Evolutionary conservation across 1,140 invertebrate genomes (phyloP).

Genomic region (Eubasilissa regina): DNA sequence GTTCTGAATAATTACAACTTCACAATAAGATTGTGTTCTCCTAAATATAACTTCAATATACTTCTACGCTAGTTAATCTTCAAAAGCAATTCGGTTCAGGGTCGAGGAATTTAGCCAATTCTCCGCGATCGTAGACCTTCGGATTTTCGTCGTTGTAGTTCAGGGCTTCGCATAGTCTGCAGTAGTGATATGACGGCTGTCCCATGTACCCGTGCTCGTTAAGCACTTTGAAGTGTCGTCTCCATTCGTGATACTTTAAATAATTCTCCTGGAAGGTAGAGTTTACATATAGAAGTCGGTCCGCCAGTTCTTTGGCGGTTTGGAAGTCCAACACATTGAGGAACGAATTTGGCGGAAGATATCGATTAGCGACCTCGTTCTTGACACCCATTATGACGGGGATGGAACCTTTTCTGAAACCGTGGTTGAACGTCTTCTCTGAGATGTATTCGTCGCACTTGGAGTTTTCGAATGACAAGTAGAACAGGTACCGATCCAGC

Average conservation of each 20-base stretch:
- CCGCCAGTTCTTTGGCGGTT: constrained; percentile 73
- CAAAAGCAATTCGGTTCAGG: not conserved
- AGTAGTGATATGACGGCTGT: constrained; percentile 81
- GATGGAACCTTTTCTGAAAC: constrained; percentile 72
- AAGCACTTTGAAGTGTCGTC: constrained; percentile 76
- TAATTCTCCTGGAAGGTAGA: constrained; percentile 63
- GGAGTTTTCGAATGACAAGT: constrained; percentile 81
- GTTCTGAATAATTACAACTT: too few relatives aligned
- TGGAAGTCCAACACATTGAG: constrained; percentile 83
- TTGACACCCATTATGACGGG: constrained; percentile 77
- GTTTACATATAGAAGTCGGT: constrained; percentile 75
- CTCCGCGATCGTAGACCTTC: constrained; percentile 69
- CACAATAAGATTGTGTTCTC: too few relatives aligned
- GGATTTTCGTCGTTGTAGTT: constrained; percentile 73
- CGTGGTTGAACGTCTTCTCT: constrained; percentile 78
- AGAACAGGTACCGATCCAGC: constrained; percentile 77
- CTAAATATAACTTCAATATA: too few relatives aligned
- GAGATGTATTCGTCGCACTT: constrained; percentile 77
- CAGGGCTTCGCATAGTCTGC: constrained; percentile 84
- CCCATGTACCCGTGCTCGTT: constrained; percentile 84
- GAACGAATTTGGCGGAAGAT: constrained; percentile 75
- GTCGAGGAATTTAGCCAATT: not conserved
- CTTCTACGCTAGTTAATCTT: too few relatives aligned
- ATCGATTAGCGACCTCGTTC: constrained; percentile 66
- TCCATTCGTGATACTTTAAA: constrained; percentile 79